A percentile compares a stretch with the other conserved stretches of the same genome.
phyloP scores from a whole-genome alignment of 2,888 invertebrate species.

The Drymonia ruficornis region DNA sequence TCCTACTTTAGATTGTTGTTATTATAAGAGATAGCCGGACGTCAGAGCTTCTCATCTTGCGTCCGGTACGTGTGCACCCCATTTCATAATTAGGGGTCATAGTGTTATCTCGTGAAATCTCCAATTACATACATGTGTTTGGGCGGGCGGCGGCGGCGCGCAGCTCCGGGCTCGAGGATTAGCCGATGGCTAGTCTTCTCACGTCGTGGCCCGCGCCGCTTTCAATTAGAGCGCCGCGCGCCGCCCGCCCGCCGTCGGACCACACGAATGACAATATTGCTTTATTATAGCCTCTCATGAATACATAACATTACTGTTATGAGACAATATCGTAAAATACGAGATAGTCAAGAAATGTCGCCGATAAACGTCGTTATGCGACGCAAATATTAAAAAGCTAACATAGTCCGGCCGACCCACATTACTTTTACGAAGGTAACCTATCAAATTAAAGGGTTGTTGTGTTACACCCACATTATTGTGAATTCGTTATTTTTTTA shows the following conservation, averaged over 20 bases:
- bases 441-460: slow-evolving; percentile 64
- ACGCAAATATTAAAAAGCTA: slow-evolving; percentile 27
- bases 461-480: slow-evolving; percentile 61
- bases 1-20: slow-evolving; percentile 22
- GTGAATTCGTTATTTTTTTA: slow-evolving; percentile 77
- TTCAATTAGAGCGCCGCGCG: slow-evolving; percentile 70
- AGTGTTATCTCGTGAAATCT: slow-evolving; percentile 82
- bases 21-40: slow-evolving; percentile 36
- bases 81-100: slow-evolving; percentile 70
- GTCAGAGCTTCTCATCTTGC: slow-evolving; percentile 36
- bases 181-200: slow-evolving; percentile 77
- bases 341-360: slow-evolving; percentile 27
- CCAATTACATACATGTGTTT: slow-evolving; percentile 69
- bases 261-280: slow-evolving; percentile 67
- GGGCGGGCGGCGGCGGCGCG: slow-evolving; percentile 42
- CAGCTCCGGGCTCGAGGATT: slow-evolving; percentile 59
- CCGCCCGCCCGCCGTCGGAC: slow-evolving; percentile 38
- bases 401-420: slow-evolving; percentile 33
- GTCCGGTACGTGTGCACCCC: slow-evolving; percentile 45
- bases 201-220: slow-evolving; percentile 71
- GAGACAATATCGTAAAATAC: slow-evolving; percentile 38
- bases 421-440: slow-evolving; percentile 33
- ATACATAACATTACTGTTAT: slow-evolving; percentile 53
- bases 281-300: slow-evolving; percentile 65
- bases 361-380: too few relatives aligned